Base-by-base conservation (phyloP, 2,113 vertebrate genomes). In the Stigmatopora nigra region DNA sequence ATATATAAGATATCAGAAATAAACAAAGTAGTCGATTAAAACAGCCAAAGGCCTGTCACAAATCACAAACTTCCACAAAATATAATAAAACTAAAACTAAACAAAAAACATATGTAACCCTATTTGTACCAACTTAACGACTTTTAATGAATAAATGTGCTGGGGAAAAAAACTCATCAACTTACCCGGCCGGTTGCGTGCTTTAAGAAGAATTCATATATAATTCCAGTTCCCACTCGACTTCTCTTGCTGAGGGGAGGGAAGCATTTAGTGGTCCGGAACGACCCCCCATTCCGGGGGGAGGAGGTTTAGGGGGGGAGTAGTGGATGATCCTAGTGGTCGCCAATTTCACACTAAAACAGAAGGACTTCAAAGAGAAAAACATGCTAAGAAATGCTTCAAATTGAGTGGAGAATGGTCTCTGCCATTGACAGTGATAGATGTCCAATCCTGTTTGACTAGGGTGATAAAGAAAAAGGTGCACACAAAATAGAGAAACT, bases 191-290 rank as follows among this genome's bases (percentile, higher is more conserved):
- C 41, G 46, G 25, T 16, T 36, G 31, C 14, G 31, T 44, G 25
- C 14, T 31, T 31, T 31, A 31, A 31, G 25, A 31, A 31, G 1
- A 31, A 31, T 31, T 31, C 25, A 31, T 31, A 31, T 31, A 31
- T 31, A 31, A 41, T 41, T 41, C 38, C 38, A 41, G 38, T 41
- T 41, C 81, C 84, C 86, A 86, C 82, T 41, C 49, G 77, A 78
- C 72, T 75, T 78, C 78, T 81, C 6, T 53, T 62, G 31, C 47
- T 67, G 35, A 35, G 35, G 12, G 58, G 51, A 16, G 61, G 53
- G 20, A 64, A 25, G 1, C 60, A 47, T 51, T 4, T 13, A 38
- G 48, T 60, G 59, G 19, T 52, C 73, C 2, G 61, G 44, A 7
- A 3, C 64, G 74, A 84, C 72, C 77, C 63, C 70, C 63, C 63